phyloP scores from a whole-genome alignment of 2,888 invertebrate species.

The Sturmia bella region DNA sequence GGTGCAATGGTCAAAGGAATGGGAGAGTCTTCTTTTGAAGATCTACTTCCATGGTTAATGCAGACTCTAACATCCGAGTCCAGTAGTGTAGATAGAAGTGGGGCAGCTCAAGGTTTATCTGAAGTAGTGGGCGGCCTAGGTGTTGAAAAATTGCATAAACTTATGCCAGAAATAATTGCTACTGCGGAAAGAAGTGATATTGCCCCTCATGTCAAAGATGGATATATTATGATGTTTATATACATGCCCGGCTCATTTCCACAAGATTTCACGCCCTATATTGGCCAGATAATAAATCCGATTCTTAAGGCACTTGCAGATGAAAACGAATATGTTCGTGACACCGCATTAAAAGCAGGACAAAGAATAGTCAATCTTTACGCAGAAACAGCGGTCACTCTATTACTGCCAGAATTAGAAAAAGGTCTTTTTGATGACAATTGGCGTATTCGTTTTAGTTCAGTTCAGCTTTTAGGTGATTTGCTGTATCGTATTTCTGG shows the following conservation, averaged over 20 bases:
- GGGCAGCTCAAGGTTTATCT: slow-evolving; percentile 97
- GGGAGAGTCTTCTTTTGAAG: slow-evolving; percentile 97
- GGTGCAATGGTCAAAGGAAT: slow-evolving; percentile 99
- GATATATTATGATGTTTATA: slow-evolving; percentile 99
- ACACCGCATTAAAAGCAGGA: slow-evolving; percentile 97
- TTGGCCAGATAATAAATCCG: slow-evolving; percentile 97
- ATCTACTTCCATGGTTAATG: slow-evolving; percentile 99
- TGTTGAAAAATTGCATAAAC: slow-evolving; percentile 94
- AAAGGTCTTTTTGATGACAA: slow-evolving; percentile 98
- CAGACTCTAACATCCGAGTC: slow-evolving; percentile 97
- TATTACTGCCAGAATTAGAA: slow-evolving; percentile 96
- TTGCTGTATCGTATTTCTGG: slow-evolving; percentile 97
- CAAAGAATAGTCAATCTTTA: slow-evolving; percentile 98
- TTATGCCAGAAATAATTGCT: slow-evolving; percentile 98
- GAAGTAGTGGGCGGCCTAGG: slow-evolving; percentile 99
- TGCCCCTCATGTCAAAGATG: slow-evolving; percentile 98
- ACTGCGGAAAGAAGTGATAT: slow-evolving; percentile 96
- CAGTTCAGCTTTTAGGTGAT: slow-evolving; percentile 97
- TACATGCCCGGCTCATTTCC: slow-evolving; percentile 99
- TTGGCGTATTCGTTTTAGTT: slow-evolving; percentile 97
- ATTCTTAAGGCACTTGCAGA: slow-evolving; percentile 98
- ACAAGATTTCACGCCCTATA: slow-evolving; percentile 96
- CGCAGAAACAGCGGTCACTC: slow-evolving; percentile 95
- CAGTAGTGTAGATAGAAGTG: slow-evolving; percentile 97
- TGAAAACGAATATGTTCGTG: slow-evolving; percentile 99